Percentiles rank a stretch among this genome's conserved stretches.
Evolutionary conservation across 2,113 vertebrate species (phyloP).

Genomic region (Chascanopsetta lugubris): DNA sequence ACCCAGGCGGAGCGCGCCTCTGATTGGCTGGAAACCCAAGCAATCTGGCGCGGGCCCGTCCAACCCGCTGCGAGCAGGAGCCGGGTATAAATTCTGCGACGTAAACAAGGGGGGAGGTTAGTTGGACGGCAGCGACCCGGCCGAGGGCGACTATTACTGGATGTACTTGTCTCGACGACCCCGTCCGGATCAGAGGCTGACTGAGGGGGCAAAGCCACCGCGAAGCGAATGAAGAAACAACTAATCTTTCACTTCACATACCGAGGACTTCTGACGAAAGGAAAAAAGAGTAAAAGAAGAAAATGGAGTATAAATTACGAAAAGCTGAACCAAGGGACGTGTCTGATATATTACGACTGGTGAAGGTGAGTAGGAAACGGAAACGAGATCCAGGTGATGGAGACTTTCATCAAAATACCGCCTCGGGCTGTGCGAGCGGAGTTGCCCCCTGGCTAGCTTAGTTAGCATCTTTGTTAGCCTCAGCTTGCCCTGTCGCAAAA

Average conservation of each 20-base stretch:
- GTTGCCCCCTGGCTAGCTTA: too few species aligned
- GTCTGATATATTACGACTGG: conserved; percentile 91
- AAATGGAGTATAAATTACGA: conserved; percentile 94
- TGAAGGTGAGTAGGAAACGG: conserved; percentile 83
- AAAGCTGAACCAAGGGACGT: conserved; percentile 89
- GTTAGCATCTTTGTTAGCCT: not conserved
- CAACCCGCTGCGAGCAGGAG: conserved; percentile 20
- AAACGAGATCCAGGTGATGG: too few species aligned
- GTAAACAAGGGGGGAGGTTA: conserved; percentile 58
- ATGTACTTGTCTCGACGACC: conserved; percentile 64
- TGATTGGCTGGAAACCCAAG: conserved; percentile 60
- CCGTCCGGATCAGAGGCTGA: conserved; percentile 90
- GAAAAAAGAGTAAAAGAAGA: conserved; percentile 94
- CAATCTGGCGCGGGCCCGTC: rapidly evolving
- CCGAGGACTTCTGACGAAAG: conserved; percentile 93
- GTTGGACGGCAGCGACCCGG: conserved; percentile 58
- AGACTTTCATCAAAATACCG: too few species aligned
- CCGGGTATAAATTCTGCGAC: conserved; percentile 43
- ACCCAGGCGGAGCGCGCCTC: not conserved
- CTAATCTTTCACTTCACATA: conserved; percentile 95
- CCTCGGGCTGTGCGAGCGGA: too few species aligned
- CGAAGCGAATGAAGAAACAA: conserved; percentile 97
- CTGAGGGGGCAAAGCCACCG: conserved; percentile 85
- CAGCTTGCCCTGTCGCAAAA: not conserved
- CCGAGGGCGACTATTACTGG: conserved; percentile 46